Evolutionary conservation across 1,140 invertebrate genomes (phyloP).

Genomic region (Orius insidiosus): DNA sequence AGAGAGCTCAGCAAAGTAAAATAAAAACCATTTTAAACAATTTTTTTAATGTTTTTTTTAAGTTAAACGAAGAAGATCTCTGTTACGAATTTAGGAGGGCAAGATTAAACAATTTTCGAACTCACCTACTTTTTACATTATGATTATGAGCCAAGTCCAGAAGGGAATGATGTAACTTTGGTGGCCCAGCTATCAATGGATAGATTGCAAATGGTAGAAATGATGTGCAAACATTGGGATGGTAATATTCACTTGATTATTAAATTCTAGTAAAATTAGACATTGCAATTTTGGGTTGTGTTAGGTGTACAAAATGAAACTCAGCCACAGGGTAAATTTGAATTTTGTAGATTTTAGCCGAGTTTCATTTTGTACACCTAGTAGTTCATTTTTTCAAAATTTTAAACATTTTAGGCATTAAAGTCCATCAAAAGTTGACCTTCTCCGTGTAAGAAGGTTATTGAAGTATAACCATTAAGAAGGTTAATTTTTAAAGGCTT

Average conservation of each 20-base stretch:
- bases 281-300: conserved; percentile 4
- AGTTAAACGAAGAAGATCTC: conserved; percentile 49
- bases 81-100: conserved; percentile 66
- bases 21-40: background rate
- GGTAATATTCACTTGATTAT: conserved; percentile 28
- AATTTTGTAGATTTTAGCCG: too few relatives aligned
- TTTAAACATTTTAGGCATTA: too few relatives aligned
- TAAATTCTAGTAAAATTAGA: too few relatives aligned
- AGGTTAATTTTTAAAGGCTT: too few relatives aligned
- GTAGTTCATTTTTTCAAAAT: too few relatives aligned
- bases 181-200: conserved; percentile 82
- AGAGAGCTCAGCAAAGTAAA: conserved; percentile 21
- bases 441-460: too few relatives aligned
- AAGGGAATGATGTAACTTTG: conserved; percentile 60
- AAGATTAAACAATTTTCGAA: conserved; percentile 50
- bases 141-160: conserved; percentile 40
- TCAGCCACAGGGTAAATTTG: too few relatives aligned
- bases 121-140: conserved; percentile 78
- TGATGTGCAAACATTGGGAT: conserved; percentile 73
- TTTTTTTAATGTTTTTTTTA: conserved; percentile 11
- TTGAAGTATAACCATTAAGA: too few relatives aligned
- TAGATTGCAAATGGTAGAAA: conserved; percentile 68
- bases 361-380: too few relatives aligned
- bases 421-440: too few relatives aligned
- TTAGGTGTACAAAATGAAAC: too few relatives aligned